These are phyloP conservation scores for Tachysurus fulvidraco DNA, from an alignment of 2,113 vertebrate species.

Conservation along the genomic window DNA sequence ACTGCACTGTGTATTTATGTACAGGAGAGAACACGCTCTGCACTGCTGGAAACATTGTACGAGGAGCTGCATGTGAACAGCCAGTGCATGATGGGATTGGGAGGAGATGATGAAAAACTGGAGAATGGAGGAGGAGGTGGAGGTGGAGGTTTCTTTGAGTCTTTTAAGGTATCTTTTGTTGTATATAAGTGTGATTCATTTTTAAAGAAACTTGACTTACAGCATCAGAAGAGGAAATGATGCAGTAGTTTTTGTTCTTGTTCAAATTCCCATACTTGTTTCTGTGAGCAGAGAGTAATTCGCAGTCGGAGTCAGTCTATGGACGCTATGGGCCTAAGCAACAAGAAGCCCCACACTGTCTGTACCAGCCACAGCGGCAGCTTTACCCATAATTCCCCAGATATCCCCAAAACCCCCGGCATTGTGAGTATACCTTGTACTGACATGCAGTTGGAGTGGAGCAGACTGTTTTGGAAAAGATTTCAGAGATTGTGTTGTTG, in stretches of 20 bases:
- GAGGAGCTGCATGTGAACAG: conserved; percentile 91
- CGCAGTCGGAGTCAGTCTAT: conserved; percentile 92
- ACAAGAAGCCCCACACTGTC: conserved; percentile 86
- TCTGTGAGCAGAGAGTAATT: conserved; percentile 84
- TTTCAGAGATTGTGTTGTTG: neutral
- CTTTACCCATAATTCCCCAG: conserved; percentile 85
- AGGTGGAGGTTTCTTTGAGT: conserved; percentile 89
- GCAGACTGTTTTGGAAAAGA: neutral
- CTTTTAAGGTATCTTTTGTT: conserved; percentile 84
- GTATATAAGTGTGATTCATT: conserved; percentile 65
- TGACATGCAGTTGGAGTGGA: neutral
- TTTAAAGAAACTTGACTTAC: neutral
- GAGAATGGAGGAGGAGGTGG: conserved; percentile 81
- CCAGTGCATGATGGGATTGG: conserved; percentile 93
- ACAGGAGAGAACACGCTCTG: conserved; percentile 88
- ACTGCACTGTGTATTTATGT: conserved; percentile 1
- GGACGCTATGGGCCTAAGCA: conserved; percentile 91
- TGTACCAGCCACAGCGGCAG: conserved; percentile 91
- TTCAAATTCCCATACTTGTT: conserved; percentile 34
- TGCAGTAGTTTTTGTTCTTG: conserved; percentile 32
- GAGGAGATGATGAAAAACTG: conserved; percentile 86
- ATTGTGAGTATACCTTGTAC: conserved; percentile 81
- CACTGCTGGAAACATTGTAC: conserved; percentile 89
- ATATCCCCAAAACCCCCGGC: conserved; percentile 83
- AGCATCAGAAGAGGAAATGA: neutral